These are phyloP conservation scores for Pycnomerus fuliginosus DNA, from an alignment of 2,888 invertebrate genomes.

Conservation along the genomic window DNA sequence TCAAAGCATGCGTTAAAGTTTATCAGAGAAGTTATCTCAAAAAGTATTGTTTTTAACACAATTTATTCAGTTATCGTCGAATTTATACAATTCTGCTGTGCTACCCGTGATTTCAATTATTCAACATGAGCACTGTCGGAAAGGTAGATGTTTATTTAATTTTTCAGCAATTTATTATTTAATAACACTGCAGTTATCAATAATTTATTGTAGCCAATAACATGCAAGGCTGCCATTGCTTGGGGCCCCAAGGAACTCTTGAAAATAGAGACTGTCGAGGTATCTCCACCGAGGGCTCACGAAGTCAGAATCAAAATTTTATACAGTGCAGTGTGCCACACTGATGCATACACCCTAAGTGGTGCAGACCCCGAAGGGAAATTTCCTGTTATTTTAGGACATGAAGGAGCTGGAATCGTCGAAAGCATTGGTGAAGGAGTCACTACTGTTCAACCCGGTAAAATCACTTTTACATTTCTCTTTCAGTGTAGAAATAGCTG, in stretches of 20 bases:
- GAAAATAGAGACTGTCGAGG: slow-evolving; percentile 87
- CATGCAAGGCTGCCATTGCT: slow-evolving; percentile 93
- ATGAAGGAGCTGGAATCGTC: slow-evolving; percentile 96
- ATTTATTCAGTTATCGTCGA: too few relatives aligned
- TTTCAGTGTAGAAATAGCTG: slow-evolving; percentile 5
- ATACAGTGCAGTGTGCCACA: slow-evolving; percentile 87
- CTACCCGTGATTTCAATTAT: too few relatives aligned
- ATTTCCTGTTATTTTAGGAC: slow-evolving; percentile 92
- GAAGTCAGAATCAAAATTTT: slow-evolving; percentile 85
- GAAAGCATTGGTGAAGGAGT: slow-evolving; percentile 95
- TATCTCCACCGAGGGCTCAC: slow-evolving; percentile 89
- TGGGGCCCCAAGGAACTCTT: slow-evolving; percentile 93
- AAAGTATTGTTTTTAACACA: too few relatives aligned
- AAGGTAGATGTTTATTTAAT: slow-evolving; percentile 5
- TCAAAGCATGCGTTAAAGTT: too few relatives aligned
- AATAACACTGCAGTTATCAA: neutral
- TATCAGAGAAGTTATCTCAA: too few relatives aligned
- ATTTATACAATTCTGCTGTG: too few relatives aligned
- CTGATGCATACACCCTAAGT: slow-evolving; percentile 86
- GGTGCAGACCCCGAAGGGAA: slow-evolving; percentile 89
- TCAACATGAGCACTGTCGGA: slow-evolving; percentile 8
- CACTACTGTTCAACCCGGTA: slow-evolving; percentile 78
- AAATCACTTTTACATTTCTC: too few relatives aligned
- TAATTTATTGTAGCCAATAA: slow-evolving; percentile 58
- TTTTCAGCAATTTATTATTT: neutral